Evolutionary conservation across 1,140 invertebrate genomes (phyloP), one percentile per base, ranked within the genome.

Genomic region (Rhopalosiphum padi): DNA sequence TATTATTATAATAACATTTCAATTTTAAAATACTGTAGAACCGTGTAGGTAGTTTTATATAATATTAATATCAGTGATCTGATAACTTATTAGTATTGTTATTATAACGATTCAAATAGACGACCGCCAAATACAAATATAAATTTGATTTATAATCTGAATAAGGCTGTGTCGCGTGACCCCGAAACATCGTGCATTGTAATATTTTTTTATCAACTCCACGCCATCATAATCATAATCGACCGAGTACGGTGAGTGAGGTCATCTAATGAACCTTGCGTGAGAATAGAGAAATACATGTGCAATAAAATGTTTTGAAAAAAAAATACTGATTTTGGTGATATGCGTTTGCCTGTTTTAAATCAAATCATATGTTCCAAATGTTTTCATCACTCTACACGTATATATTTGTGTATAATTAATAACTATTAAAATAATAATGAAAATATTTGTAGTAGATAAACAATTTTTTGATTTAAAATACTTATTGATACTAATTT

Each of bases 211-310:
- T 55, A 53, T 55, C 51, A 89, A 55, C 35, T 89, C 87, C 55
- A 25, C 35, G 35, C 88, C 43, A 77, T 77, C 30, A 77, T 77
- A 43, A 89, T 89, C 88, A 43, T 88, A 88, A 88, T 88, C 48
- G 48, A 87, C 86, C 15, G 30, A 87, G 23, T 87, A 51, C n/a
- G n/a, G 46, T 21, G 43, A 35, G 87, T 89, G 51, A 89, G 88
- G 88, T 89, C 88, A 89, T 55, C n/a, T 89, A 37, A 55, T 89
- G 22, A 89, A 89, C 88, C 51, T 89, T 55, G 88, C 51, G 51
- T 89, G 88, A 89, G 51, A 55, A 53, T 53, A 89, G 51, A 89
- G 23, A 89, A 53, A 41, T 55, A 8, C 18, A 87, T 46, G 86
- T 37, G 25, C n/a, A 89, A 37, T 89, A 53, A 53, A 25, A 41